phyloP scores from a whole-genome alignment of 2,113 vertebrate genomes.

The Euleptes europaea region DNA sequence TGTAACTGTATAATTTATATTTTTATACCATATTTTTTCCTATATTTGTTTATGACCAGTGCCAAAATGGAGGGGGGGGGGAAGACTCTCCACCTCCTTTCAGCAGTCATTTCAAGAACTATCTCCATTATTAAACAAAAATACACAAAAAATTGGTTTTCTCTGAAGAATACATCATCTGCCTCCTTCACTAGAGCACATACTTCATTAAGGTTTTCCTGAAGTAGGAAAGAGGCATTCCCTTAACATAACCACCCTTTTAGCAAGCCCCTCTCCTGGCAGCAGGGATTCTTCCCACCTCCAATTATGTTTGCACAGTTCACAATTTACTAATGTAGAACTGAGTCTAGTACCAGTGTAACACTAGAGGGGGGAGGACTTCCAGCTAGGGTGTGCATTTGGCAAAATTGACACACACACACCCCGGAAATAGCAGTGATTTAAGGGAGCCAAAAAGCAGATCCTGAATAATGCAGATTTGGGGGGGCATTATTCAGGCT shows the following conservation, averaged over 20 bases:
- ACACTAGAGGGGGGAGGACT: too few species aligned
- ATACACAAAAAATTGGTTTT: not conserved
- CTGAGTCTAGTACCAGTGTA: not conserved
- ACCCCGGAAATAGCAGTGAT: too few species aligned
- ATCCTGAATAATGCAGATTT: too few species aligned
- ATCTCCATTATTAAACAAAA: too few species aligned
- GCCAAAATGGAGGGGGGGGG: too few species aligned
- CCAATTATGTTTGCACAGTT: not conserved
- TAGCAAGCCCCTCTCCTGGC: not conserved
- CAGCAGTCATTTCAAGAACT: not conserved
- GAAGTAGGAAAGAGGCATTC: not conserved
- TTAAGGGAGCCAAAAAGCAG: too few species aligned
- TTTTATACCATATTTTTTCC: too few species aligned
- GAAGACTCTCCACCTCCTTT: not conserved
- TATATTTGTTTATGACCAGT: too few species aligned
- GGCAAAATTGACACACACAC: too few species aligned
- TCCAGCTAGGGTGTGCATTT: too few species aligned
- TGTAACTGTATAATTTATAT: too few species aligned
- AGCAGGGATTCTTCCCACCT: not conserved
- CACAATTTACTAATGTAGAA: not conserved
- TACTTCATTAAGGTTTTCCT: not conserved
- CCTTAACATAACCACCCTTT: not conserved
- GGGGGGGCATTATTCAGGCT: too few species aligned
- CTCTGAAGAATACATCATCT: not conserved
- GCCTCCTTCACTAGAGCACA: not conserved